Evolutionary conservation across 1,140 invertebrate genomes (phyloP).

Genomic region (Prorops nasuta): DNA sequence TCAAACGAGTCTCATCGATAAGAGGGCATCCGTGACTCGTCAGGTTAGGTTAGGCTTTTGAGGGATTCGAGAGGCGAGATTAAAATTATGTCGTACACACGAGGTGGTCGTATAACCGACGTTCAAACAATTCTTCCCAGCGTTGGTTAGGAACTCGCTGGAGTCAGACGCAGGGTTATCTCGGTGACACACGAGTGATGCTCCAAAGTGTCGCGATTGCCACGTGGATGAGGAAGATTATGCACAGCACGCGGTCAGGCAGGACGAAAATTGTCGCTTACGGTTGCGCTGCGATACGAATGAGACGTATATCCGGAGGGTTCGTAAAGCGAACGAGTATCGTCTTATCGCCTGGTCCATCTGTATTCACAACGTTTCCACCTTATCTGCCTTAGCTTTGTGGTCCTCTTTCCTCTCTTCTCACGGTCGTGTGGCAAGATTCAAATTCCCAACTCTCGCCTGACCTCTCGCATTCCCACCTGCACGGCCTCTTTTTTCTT

Average conservation of each 20-base stretch:
- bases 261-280: conserved; percentile 7
- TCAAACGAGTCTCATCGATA: too few relatives aligned
- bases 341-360: conserved; percentile 41
- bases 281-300: conserved; percentile 10
- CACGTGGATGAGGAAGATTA: too few relatives aligned
- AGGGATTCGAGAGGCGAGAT: too few relatives aligned
- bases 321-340: conserved; percentile 25
- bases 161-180: too few relatives aligned
- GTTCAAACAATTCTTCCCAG: too few relatives aligned
- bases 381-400: conserved; percentile 28
- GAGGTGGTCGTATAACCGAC: too few relatives aligned
- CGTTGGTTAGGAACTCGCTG: too few relatives aligned
- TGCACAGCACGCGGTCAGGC: background rate
- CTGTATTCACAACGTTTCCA: conserved; percentile 42
- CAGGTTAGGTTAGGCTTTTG: too few relatives aligned
- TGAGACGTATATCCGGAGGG: conserved; percentile 12
- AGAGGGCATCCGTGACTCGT: too few relatives aligned
- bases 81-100: too few relatives aligned
- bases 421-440: conserved; percentile 3
- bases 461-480: conserved; percentile 7
- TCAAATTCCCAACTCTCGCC: background rate
- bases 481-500: background rate
- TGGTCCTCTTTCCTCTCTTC: background rate
- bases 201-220: too few relatives aligned
- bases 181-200: too few relatives aligned